Evolutionary conservation across 2,113 vertebrate species (phyloP), one percentile per base, ranked within the genome.

Genomic region (Asarcornis scutulata): DNA sequence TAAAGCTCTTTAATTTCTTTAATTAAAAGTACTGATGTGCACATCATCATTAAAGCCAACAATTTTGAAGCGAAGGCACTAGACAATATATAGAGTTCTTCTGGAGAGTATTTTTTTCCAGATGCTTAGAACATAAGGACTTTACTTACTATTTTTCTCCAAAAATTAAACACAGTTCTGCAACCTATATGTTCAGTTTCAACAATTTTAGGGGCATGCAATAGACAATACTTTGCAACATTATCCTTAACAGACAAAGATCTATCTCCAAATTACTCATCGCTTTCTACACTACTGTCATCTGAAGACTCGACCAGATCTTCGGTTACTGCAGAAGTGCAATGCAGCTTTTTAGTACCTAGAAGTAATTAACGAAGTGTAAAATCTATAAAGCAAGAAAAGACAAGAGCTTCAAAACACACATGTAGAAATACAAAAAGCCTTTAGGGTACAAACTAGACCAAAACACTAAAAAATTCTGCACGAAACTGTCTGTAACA

Each of bases 261-360:
- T 50, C 12, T 9, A 21, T 79, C 32, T 88, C 14, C 18, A 16
- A 73, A 9, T 78, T 60, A 95, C 3, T 95, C 72, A 89, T 98
- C 98, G 12, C 97, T 98, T 6, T 98, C 98, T 36, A 96, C 96
- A 12, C 46, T 93, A 0, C 93, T 96, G 8, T 77, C 89, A 74
- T 97, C 96, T 25, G 83, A 83, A 3, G 25, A 62, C 14, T 91
- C 66, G 38, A 79, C 31, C 46, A 38, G 63, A 25, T 97, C 97
- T 32, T 40, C 82, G 1, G 62, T 10, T 60, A 79, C 62, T 40
- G 77, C 78, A 85, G n/a, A 38, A 91, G 42, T 9, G 42, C 9
- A 29, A 55, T 56, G 16, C 36, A 38, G 9, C 34, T 42, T 93
- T 92, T 91, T 76, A 67, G 64, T 26, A 62, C 64, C 85, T 63